A percentile compares a stretch with the other conserved stretches of the same genome.
Evolutionary conservation across 2,888 invertebrate species (phyloP).

Genomic region (Caenorhabditis sulstoni): DNA sequence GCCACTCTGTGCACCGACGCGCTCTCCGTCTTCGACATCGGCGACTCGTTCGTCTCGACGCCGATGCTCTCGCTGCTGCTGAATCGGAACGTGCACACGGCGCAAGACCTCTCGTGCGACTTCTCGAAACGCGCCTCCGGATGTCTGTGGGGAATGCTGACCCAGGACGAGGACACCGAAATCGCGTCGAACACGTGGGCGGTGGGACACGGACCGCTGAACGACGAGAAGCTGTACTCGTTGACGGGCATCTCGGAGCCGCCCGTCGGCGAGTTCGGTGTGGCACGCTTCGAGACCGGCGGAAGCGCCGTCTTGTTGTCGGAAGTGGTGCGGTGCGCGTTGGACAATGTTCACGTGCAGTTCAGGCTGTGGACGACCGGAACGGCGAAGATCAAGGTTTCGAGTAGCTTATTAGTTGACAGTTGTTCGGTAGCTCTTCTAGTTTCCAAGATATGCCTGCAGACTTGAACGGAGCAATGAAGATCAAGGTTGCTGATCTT

Average conservation of each 20-base stretch:
- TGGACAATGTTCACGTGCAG: conserved; percentile 66
- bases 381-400: conserved; percentile 67
- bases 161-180: conserved; percentile 62
- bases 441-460: too few species aligned
- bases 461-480: too few species aligned
- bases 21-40: conserved; percentile 75
- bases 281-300: conserved; percentile 72
- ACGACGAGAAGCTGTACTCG: conserved; percentile 75
- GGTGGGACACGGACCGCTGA: conserved; percentile 76
- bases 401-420: too few species aligned
- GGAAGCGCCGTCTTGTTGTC: conserved; percentile 69
- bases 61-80: conserved; percentile 75
- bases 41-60: conserved; percentile 74
- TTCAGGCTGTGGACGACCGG: conserved; percentile 71
- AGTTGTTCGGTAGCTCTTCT: too few species aligned
- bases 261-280: conserved; percentile 76
- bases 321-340: conserved; percentile 69
- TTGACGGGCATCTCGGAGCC: conserved; percentile 70
- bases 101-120: conserved; percentile 77
- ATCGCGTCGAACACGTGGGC: conserved; percentile 69
- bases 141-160: conserved; percentile 75
- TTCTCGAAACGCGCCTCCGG: conserved; percentile 76
- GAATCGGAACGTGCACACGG: conserved; percentile 73
- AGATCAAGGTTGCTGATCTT: too few species aligned
- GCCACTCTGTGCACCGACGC: conserved; percentile 73